These are phyloP conservation scores for Bursaphelenchus okinawaensis DNA, from an alignment of 2,888 invertebrate genomes.

Conservation along the genomic window DNA sequence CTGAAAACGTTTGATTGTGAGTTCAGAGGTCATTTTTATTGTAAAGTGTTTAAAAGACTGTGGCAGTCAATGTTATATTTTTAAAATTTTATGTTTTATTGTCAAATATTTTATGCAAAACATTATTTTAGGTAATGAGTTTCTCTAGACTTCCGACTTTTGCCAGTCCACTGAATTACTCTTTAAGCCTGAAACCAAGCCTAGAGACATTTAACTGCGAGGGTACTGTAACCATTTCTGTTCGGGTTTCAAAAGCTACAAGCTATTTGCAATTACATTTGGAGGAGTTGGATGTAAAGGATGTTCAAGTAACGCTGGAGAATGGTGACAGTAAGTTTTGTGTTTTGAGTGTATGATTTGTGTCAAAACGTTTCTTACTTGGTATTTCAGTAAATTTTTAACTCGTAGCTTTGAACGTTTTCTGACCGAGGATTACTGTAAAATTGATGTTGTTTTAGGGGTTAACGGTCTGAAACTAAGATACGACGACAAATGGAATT, in stretches of 20 bases:
- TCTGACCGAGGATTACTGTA: no score
- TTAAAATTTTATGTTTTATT: no score
- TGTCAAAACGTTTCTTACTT: no score
- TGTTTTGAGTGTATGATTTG: no score
- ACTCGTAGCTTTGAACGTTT: no score
- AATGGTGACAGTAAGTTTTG: conserved; percentile 26
- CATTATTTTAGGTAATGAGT: no score
- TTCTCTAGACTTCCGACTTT: conserved; percentile 73
- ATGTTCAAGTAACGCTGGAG: conserved; percentile 23
- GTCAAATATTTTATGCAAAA: no score
- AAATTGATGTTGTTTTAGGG: conserved; percentile 9
- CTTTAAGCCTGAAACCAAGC: conserved; percentile 76
- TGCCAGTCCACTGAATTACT: conserved; percentile 80
- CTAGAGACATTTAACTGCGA: conserved; percentile 77
- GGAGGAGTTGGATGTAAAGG: conserved; percentile 32
- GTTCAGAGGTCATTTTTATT: no score
- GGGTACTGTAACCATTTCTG: conserved; percentile 75
- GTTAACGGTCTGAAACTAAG: conserved; percentile 28
- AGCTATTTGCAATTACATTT: conserved; percentile 43
- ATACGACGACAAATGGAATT: conserved; percentile 38
- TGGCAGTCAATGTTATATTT: no score
- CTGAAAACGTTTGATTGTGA: no score
- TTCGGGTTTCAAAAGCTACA: conserved; percentile 62
- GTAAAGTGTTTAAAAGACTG: no score
- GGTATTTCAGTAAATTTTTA: no score